Base-by-base conservation (phyloP, 2,888 invertebrate genomes). In the Lasiommata megera region DNA sequence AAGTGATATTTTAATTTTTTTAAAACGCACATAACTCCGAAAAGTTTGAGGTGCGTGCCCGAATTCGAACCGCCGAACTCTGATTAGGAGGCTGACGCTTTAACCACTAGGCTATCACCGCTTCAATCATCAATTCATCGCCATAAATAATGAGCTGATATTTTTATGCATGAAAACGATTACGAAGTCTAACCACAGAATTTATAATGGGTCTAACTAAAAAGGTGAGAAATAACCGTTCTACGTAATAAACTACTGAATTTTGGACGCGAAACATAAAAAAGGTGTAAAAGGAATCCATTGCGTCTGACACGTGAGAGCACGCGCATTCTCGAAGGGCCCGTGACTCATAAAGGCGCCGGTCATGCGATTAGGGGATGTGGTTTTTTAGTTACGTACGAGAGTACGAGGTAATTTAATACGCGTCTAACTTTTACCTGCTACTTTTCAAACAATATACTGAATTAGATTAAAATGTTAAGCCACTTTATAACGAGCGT, bases 281-380 rank as follows among this genome's bases (percentile, higher is more conserved):
- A 23, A n/a, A 38, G 16, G 16, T 14, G 29, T 41, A 31, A 58
- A 48, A 18, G 28, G 29, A 43, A 55, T 53, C 51, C 41, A 48
- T 52, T 43, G 51, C 44, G 54, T 56, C 44, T 50, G 62, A 63
- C 73, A 81, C 85, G 87, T 88, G 88, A 82, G 63, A 76, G 84
- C 78, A 83, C 76, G 82, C 79, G 68, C 83, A 82, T 85, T 84
- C 82, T 73, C 56, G 46, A 65, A 69, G 66, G 67, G 14, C 36
- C 44, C 54, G 70, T 84, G 82, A 81, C 77, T 80, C 82, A 84
- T 80, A 85, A 82, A 82, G 75, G 76, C 64, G 71, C 79, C 77
- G 80, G 3, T 64, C 77, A 82, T 74, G 76, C 77, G 75, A 83
- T 84, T 83, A 84, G 59, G 54, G n/a, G 57, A 60, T 50, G 48